Base-by-base conservation (phyloP, 2,888 invertebrate species). In the Xanthia togata region DNA sequence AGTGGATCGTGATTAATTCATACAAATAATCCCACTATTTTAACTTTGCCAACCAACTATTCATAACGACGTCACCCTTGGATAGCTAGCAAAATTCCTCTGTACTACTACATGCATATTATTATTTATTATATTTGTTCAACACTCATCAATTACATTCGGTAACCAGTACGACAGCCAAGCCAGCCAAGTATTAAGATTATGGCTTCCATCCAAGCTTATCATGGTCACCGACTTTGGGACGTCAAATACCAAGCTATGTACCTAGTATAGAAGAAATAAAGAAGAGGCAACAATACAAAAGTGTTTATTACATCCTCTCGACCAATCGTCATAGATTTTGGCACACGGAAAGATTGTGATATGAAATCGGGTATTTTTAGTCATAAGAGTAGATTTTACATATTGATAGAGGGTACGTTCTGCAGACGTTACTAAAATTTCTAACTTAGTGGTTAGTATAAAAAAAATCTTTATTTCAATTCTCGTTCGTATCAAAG, bases 161-260 rank as follows among this genome's bases (percentile, higher is more conserved):
- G 47, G 50, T n/a, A 62, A 47, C n/a, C 20, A 65, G 81, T 44
- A 44, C 8, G 50, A n/a, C n/a, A 8, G 38, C 73, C 53, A 60
- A 80, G 53, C 78, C 14, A 14, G 35, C 73, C 64, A 73, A 78
- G 47, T 77, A 31, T 47, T 31, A 3, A 4, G n/a, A 31, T 55
- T 55, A 78, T 80, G 78, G 78, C 73, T 73, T 23, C 4, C 31
- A 2, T 73, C 65, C 78, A 78, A 65, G 63, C 55, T 50, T 38
- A 31, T 38, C 14, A 1, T 41, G 20, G 31, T 62, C 20, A 23
- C 53, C 14, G 11, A 38, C 38, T 71, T 55, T 41, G 12, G 11
- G n/a, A 26, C 31, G 20, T 26, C 11, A 2, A 6, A 14, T 57
- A 23, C 35, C 5, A 38, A 63, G 31, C 47, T 50, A 41, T 31